Evolutionary conservation across 2,113 vertebrate species (phyloP), one percentile per base, ranked within the genome.

Genomic region (Zosterops japonicus): DNA sequence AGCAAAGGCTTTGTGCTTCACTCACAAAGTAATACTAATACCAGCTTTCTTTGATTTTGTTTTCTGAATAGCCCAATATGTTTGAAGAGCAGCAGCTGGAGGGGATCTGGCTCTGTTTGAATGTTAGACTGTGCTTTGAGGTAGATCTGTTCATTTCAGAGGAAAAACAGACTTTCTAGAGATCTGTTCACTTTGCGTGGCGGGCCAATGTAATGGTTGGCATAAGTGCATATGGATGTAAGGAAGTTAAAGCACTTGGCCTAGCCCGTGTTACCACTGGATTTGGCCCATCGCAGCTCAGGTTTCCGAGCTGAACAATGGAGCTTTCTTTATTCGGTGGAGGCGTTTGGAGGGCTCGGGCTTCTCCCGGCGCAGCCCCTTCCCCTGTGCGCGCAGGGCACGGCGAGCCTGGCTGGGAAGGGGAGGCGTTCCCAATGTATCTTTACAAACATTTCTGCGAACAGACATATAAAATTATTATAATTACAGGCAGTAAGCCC

Each of bases 1-100:
- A 79, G 90, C 88, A 71, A 88, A 94, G 84, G 50, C 74, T 95
- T 82, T 65, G 81, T 93, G 76, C 85, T 79, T 92, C 46, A 36
- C 35, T 94, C 77, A 56, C 53, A 19, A 87, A 92, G 75, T 79
- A 74, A 75, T 55, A 64, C 33, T 61, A 80, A 90, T 42, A 67
- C 31, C 60, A 59, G 71, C 78, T 91, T 89, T 55, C 87, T 87
- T 92, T 93, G 64, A 55, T 95, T 95, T 84, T 65, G 57, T 87
- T 87, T 91, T 77, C 29, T 55, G 61, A 85, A 83, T 61, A 77
- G 68, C 80, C 64, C 55, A 22, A 9, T 53, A 18, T n/a, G 42
- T 63, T 41, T 65, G 82, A 39, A 75, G 75, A 87, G 82, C 78
- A 83, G 95, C 79, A 87, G 69, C 87, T 87, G 89, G 61, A 61